These are phyloP conservation scores for Geopemphigus sp. DNA, from an alignment of 1,140 invertebrate species.

Conservation along the genomic window DNA sequence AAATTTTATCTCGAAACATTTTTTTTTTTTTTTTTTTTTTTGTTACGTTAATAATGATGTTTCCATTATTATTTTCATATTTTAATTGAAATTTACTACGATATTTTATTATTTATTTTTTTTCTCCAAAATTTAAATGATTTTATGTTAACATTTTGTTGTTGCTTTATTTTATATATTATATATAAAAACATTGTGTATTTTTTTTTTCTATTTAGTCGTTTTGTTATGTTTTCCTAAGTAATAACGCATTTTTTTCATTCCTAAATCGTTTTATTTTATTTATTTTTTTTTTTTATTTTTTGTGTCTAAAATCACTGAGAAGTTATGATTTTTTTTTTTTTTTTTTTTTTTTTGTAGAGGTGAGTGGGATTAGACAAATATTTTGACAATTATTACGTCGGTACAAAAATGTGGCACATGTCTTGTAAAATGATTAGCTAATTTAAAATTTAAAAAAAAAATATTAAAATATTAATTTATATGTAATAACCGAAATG, in stretches of 20 bases:
- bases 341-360: slow-evolving; percentile 18
- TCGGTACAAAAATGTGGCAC: slow-evolving; percentile 27
- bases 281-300: neutral
- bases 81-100: slow-evolving; percentile 38
- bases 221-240: slow-evolving; percentile 49
- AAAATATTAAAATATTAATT: slow-evolving; percentile 35
- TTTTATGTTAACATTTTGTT: slow-evolving; percentile 48
- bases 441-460: slow-evolving; percentile 22
- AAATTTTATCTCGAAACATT: slow-evolving; percentile 39
- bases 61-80: slow-evolving; percentile 48
- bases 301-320: slow-evolving; percentile 33
- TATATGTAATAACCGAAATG: slow-evolving; percentile 46
- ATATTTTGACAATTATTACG: slow-evolving; percentile 42
- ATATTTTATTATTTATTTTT: slow-evolving; percentile 10
- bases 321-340: slow-evolving; percentile 21
- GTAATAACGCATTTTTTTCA: slow-evolving; percentile 46
- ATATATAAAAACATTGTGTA: slow-evolving; percentile 39
- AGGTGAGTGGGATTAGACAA: slow-evolving; percentile 45
- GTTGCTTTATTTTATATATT: slow-evolving; percentile 46
- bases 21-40: no score
- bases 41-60: slow-evolving; percentile 34
- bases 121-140: slow-evolving; percentile 40
- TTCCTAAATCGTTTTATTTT: slow-evolving; percentile 38
- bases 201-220: slow-evolving; percentile 48
- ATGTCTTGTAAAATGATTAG: slow-evolving; percentile 42